Conservation (phyloP, 2,113 vertebrate genomes). For the Lepidothrix coronata region DNA sequence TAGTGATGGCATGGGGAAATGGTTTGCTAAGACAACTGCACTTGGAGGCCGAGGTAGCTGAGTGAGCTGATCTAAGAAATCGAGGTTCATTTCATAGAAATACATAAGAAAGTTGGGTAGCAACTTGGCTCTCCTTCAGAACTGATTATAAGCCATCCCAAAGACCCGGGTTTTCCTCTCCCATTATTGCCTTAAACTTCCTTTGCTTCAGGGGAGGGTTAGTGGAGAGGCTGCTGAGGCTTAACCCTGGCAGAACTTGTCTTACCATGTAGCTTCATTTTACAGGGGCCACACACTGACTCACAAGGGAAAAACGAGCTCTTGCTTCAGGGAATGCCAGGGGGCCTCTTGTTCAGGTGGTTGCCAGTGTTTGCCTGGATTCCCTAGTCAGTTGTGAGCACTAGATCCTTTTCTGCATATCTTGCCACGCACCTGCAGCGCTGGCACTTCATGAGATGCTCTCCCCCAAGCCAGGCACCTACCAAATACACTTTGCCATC, state of each 20-base stretch:
- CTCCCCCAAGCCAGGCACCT: background rate
- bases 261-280: background rate
- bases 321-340: fast-evolving
- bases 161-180: background rate
- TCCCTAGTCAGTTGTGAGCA: background rate
- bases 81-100: background rate
- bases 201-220: background rate
- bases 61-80: background rate
- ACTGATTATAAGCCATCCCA: background rate
- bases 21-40: background rate
- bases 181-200: background rate
- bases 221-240: background rate
- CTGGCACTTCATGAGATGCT: background rate
- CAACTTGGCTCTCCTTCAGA: background rate
- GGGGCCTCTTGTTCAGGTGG: background rate
- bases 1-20: background rate
- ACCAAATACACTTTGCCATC: background rate
- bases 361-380: background rate
- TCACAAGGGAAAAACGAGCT: background rate
- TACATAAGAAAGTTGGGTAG: background rate
- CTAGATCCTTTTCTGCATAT: background rate
- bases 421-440: background rate
- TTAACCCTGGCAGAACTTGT: background rate
- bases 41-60: background rate
- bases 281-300: background rate